These are phyloP conservation scores for Drosophila pseudoananassae DNA, from an alignment of 1,140 invertebrate species.

Conservation along the genomic window DNA sequence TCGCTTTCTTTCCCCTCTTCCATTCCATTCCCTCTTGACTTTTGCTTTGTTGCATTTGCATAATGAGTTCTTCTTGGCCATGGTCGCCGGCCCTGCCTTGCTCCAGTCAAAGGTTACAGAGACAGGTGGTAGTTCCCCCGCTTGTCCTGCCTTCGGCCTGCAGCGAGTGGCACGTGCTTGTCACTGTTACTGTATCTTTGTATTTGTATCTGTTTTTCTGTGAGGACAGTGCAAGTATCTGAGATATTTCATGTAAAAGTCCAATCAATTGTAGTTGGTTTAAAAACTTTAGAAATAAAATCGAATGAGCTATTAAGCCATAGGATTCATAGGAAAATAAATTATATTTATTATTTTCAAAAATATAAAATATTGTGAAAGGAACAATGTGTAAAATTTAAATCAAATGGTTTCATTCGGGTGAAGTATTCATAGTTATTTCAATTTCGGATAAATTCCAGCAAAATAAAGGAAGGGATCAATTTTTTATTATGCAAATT, in stretches of 20 bases:
- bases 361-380: no score
- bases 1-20: background rate
- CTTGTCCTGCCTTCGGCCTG: conserved; percentile 17
- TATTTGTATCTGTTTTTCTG: conserved; percentile 4
- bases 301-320: no score
- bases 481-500: no score
- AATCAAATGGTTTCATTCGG: no score
- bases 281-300: background rate
- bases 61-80: conserved; percentile 48
- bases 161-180: conserved; percentile 52
- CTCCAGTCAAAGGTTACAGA: conserved; percentile 49
- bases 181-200: conserved; percentile 19
- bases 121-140: conserved; percentile 4
- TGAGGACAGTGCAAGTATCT: conserved; percentile 11
- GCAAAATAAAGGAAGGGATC: no score
- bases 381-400: no score
- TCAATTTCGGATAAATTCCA: no score
- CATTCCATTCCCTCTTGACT: conserved; percentile 7
- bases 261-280: background rate
- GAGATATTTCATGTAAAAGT: background rate
- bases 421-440: no score
- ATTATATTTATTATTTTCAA: no score
- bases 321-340: no score
- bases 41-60: conserved; percentile 42
- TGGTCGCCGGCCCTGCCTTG: conserved; percentile 29